Conservation (phyloP, 64 coral and sea anemone species). For the Pachyseris speciosa region DNA sequence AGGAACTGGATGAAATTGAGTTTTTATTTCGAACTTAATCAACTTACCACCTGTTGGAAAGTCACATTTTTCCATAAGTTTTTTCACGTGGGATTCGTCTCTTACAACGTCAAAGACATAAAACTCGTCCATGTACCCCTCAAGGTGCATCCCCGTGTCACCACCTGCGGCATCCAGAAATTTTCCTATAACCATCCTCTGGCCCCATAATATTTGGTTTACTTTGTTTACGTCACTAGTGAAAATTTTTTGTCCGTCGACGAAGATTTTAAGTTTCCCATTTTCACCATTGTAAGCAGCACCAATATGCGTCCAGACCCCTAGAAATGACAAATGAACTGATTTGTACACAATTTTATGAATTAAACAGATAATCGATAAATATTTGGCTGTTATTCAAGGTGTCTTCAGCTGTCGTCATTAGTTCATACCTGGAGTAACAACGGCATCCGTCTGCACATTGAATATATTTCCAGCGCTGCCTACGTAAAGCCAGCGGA, state of each 20-base stretch:
- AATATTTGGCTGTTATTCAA: neutral
- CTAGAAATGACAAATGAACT: neutral
- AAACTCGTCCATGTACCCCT: slow-evolving; percentile 47
- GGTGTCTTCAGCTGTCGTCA: neutral
- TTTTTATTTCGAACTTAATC: neutral
- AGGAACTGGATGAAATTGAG: too few relatives aligned
- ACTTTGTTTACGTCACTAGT: neutral
- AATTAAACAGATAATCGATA: neutral
- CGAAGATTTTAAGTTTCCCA: slow-evolving; percentile 20
- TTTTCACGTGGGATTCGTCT: neutral
- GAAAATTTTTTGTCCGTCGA: slow-evolving; percentile 15
- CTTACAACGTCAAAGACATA: neutral
- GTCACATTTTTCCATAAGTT: slow-evolving; percentile 33
- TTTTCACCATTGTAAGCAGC: slow-evolving; percentile 15
- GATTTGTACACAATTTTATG: too few relatives aligned
- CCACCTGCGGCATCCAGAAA: slow-evolving; percentile 1
- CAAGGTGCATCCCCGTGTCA: neutral
- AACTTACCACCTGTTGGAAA: slow-evolving; percentile 5
- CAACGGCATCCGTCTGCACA: neutral
- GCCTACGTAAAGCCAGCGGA: slow-evolving; percentile 15
- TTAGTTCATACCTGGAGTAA: slow-evolving; percentile 16
- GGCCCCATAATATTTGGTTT: slow-evolving; percentile 4
- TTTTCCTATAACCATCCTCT: neutral
- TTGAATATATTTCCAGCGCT: neutral
- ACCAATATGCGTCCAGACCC: slow-evolving; percentile 22